Conservation (phyloP, 2,113 vertebrate genomes). For the Psittacula cyanocephala region DNA sequence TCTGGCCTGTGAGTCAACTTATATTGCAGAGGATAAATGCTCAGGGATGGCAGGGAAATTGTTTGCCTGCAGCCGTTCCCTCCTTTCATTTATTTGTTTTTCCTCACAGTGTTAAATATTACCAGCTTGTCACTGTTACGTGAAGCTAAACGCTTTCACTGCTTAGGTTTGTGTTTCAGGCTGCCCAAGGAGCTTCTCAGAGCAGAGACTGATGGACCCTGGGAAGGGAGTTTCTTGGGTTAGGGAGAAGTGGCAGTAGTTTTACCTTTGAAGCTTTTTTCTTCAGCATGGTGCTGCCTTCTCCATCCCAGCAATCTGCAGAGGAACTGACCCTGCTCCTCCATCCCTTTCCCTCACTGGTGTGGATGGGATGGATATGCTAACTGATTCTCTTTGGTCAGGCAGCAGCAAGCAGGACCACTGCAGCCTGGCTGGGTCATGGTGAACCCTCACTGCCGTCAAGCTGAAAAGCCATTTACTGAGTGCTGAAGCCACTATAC, state of each 20-base stretch:
- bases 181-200: not conserved
- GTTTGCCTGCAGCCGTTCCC: constrained; percentile 21
- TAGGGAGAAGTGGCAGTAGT: not conserved
- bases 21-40: constrained; percentile 33
- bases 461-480: not conserved
- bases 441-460: not conserved
- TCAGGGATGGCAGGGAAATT: constrained; percentile 27
- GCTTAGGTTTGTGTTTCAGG: not conserved
- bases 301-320: not conserved
- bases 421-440: not conserved
- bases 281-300: not conserved
- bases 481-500: not conserved
- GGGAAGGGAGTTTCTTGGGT: not conserved
- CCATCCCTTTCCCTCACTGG: rapidly evolving
- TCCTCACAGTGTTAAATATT: constrained; percentile 32
- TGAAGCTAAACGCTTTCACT: not conserved
- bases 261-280: not conserved
- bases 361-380: rapidly evolving
- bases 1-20: not conserved
- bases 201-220: not conserved
- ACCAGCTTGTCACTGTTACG: not conserved
- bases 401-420: not conserved
- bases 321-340: not conserved
- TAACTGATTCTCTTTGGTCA: rapidly evolving
- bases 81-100: constrained; percentile 39